These are phyloP conservation scores for Anagrus nilaparvatae DNA, from an alignment of 1,140 invertebrate genomes.

Conservation along the genomic window DNA sequence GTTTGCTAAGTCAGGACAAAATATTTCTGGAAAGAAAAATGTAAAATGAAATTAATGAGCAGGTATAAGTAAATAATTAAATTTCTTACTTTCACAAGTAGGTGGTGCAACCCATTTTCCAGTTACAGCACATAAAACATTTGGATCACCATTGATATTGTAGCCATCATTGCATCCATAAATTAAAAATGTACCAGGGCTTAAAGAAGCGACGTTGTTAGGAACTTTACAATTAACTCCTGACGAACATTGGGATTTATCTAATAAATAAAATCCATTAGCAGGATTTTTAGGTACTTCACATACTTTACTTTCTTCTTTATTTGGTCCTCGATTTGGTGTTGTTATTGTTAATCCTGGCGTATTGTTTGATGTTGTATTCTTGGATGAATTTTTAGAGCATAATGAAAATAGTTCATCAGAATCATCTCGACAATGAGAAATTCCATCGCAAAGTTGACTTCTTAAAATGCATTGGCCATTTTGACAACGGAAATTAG, in stretches of 20 bases:
- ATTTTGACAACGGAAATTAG: neutral
- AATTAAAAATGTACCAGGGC: conserved; percentile 25
- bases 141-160: conserved; percentile 16
- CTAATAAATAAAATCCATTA: conserved; percentile 29
- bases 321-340: neutral
- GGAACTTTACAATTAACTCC: conserved; percentile 18
- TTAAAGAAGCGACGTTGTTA: conserved; percentile 12
- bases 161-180: conserved; percentile 30
- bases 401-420: neutral
- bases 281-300: conserved; percentile 23
- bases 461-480: neutral
- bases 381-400: neutral
- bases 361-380: neutral
- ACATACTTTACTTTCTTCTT: conserved; percentile 16
- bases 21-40: conserved; percentile 24
- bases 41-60: too few relatives aligned
- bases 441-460: neutral
- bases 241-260: conserved; percentile 21
- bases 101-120: conserved; percentile 29
- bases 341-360: neutral
- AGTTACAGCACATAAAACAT: conserved; percentile 24
- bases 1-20: too few relatives aligned
- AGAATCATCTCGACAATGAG: neutral
- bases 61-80: too few relatives aligned
- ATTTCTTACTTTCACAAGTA: conserved; percentile 28